These are phyloP conservation scores for Druon quercuslanigerum DNA, from an alignment of 1,140 invertebrate genomes.

Conservation along the genomic window DNA sequence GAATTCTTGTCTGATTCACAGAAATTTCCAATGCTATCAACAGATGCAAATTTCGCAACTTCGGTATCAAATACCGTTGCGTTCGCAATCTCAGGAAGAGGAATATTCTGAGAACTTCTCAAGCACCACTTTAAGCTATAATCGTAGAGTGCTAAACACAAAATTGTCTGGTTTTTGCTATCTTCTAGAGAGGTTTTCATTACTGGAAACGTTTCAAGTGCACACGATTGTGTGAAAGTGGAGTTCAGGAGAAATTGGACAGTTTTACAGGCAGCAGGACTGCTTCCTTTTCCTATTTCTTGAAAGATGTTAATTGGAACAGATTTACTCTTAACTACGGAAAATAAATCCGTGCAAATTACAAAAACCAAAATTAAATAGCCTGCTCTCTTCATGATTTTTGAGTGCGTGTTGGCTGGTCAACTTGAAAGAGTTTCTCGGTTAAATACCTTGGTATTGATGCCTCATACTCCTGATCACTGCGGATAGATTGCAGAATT, in stretches of 20 bases:
- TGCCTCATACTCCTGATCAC: neutral
- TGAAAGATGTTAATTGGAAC: neutral
- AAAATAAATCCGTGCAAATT: neutral
- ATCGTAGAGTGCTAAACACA: conserved; percentile 52
- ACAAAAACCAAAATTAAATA: neutral
- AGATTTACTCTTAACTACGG: neutral
- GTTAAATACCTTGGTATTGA: neutral
- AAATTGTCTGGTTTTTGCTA: neutral
- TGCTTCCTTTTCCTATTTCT: neutral
- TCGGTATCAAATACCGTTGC: neutral
- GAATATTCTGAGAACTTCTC: neutral
- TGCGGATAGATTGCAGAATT: neutral
- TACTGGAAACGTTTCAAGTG: conserved; percentile 26
- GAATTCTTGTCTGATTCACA: neutral
- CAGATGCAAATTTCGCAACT: neutral
- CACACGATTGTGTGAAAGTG: conserved; percentile 31
- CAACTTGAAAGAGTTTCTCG: neutral
- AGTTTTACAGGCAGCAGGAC: neutral
- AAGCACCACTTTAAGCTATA: conserved; percentile 41
- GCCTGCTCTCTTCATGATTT: neutral
- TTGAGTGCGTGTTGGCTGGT: neutral
- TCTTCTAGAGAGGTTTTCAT: neutral
- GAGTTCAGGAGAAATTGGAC: conserved; percentile 38
- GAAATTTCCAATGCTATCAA: neutral
- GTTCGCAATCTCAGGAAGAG: neutral